Evolutionary conservation across 2,113 vertebrate genomes (phyloP).

Genomic region (Amblyornis subalaris): DNA sequence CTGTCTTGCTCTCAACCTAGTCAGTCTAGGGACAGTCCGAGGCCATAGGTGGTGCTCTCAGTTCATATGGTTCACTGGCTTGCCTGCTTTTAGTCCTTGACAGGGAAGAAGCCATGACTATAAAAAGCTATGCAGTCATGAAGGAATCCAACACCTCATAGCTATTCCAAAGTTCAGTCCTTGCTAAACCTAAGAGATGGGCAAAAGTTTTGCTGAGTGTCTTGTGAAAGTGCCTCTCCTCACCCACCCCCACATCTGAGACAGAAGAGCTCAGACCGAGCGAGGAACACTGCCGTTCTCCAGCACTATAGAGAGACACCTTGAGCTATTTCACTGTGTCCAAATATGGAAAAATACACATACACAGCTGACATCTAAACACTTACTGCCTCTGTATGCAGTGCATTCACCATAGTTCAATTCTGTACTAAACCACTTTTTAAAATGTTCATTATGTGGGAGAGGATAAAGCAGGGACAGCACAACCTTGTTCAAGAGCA

Average conservation of each 20-base stretch:
- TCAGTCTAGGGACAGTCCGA: neutral
- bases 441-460: conserved; percentile 61
- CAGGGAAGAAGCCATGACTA: neutral
- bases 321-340: neutral
- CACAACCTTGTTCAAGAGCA: conserved; percentile 47
- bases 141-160: neutral
- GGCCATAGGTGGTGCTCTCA: neutral
- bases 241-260: neutral
- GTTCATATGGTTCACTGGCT: neutral
- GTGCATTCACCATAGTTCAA: neutral
- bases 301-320: neutral
- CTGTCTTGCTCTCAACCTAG: neutral
- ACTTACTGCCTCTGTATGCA: neutral
- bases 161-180: neutral
- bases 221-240: neutral
- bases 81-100: neutral
- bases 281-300: neutral
- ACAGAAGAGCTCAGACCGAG: neutral
- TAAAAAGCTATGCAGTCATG: neutral
- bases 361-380: conserved; percentile 19
- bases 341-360: neutral
- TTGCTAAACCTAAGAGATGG: neutral
- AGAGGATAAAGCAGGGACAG: conserved; percentile 53
- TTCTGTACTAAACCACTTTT: conserved; percentile 23
- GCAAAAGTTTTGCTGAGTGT: neutral